Evolutionary conservation across 2,113 vertebrate genomes (phyloP).

Genomic region (Brachypteracias leptosomus): DNA sequence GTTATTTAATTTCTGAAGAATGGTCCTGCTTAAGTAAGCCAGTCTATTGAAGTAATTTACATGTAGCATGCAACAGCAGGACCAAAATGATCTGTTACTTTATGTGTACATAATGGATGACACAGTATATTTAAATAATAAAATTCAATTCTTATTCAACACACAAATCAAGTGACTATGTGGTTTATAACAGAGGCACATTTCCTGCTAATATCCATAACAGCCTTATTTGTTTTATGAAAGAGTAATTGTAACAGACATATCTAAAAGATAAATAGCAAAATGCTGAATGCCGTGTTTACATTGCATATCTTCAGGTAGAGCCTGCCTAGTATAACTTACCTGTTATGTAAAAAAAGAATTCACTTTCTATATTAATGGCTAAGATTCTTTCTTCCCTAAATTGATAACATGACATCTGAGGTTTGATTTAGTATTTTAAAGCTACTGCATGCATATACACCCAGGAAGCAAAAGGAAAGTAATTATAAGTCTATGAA

Average conservation of each 20-base stretch:
- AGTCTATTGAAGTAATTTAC: background rate
- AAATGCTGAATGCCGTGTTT: background rate
- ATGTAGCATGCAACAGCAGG: background rate
- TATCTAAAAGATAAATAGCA: background rate
- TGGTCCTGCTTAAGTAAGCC: background rate
- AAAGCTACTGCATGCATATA: background rate
- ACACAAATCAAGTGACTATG: background rate
- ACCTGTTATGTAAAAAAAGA: background rate
- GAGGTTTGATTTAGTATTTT: background rate
- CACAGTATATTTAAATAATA: background rate
- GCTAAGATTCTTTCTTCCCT: background rate
- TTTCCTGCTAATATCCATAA: background rate
- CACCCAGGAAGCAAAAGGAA: background rate
- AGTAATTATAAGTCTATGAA: background rate
- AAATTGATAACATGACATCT: background rate
- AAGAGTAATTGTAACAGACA: background rate
- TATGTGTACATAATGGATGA: background rate
- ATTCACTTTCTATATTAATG: background rate
- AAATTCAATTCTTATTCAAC: background rate
- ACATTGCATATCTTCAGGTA: background rate
- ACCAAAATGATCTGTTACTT: background rate
- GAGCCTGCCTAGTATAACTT: background rate
- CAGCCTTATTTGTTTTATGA: background rate
- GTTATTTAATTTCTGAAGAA: background rate
- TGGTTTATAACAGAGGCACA: background rate